Evolutionary conservation across 2,888 invertebrate species (phyloP), one percentile per base, ranked within the genome.

Genomic region (Melikaiella ostensackeni): DNA sequence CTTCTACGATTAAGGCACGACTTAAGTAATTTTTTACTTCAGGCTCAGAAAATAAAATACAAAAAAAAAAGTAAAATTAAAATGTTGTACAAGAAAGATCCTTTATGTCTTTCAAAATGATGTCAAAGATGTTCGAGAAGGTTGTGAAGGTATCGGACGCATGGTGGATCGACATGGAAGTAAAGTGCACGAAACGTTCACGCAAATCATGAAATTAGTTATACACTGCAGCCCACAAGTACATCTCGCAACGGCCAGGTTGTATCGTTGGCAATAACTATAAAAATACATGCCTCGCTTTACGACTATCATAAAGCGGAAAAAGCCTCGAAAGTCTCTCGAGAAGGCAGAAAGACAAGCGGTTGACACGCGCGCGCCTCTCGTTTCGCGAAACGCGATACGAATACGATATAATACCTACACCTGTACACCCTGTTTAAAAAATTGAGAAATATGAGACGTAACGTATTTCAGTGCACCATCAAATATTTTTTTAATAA

Each of bases 251-350:
- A 70, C 70, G 70, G 46, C 50, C 70, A 55, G 33, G 66, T 42
- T 46, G 27, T 42, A 46, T 66, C 66, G 66, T 66, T 66, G 66
- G 70, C 70, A 70, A 70, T 70, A 70, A 70, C 70, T 50, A 70
- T 70, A 50, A 70, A 70, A 70, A 70, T 70, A 70, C 70, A 50
- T 70, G 70, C 63, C 77, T 64, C 74, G 57, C 61, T 88, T 88
- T 88, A 88, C 84, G 82, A 81, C 77, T 80, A 80, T 84, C 85
- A 82, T 88, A 88, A 88, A 87, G 78, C 84, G 84, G 80, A 70
- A 70, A 70, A 70, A 70, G 70, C 50, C 70, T 70, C 70, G 50
- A 70, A 70, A 70, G 70, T 55, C 50, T 70, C 70, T 70, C 50
- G 50, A 70, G 70, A 55, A 70, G 70, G 30, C 50, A 70, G 70